Evolutionary conservation across 2,888 invertebrate species (phyloP).

Genomic region (Myathropa florea): DNA sequence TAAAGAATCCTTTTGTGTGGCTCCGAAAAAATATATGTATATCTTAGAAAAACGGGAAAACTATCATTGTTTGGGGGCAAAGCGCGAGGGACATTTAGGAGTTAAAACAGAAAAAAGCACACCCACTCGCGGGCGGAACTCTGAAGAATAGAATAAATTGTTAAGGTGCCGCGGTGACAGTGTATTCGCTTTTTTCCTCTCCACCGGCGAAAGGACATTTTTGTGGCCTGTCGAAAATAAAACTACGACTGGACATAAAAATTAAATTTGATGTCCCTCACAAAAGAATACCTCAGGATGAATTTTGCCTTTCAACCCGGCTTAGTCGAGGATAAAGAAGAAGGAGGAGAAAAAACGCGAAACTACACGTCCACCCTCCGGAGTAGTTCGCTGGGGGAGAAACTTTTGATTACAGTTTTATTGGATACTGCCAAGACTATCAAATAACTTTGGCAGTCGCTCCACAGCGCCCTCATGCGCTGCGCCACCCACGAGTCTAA

Average conservation of each 20-base stretch:
- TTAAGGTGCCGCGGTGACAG: slow-evolving; percentile 2
- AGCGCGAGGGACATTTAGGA: slow-evolving; percentile 26
- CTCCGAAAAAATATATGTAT: not conserved
- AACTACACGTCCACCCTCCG: too few species aligned
- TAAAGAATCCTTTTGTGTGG: slow-evolving; percentile 31
- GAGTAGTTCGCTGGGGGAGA: not conserved
- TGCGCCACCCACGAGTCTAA: not conserved
- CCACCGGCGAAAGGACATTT: slow-evolving; percentile 11
- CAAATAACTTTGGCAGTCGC: not conserved
- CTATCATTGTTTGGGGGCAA: slow-evolving; percentile 30
- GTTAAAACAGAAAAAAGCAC: not conserved
- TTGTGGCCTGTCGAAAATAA: slow-evolving; percentile 4
- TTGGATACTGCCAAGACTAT: not conserved
- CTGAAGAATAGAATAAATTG: slow-evolving; percentile 33
- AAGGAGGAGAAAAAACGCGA: not conserved
- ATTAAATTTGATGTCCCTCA: slow-evolving; percentile 10
- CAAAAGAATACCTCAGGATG: slow-evolving; percentile 25
- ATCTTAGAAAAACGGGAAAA: slow-evolving; percentile 40
- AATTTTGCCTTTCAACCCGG: not conserved
- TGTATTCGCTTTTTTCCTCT: not conserved
- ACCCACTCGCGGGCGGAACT: slow-evolving; percentile 17
- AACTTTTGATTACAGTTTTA: not conserved
- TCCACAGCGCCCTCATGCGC: not conserved
- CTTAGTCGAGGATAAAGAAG: not conserved
- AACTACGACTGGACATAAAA: slow-evolving; percentile 18